phyloP scores from a whole-genome alignment of 2,797 vertebrate species.

The Xerus rutilus region DNA sequence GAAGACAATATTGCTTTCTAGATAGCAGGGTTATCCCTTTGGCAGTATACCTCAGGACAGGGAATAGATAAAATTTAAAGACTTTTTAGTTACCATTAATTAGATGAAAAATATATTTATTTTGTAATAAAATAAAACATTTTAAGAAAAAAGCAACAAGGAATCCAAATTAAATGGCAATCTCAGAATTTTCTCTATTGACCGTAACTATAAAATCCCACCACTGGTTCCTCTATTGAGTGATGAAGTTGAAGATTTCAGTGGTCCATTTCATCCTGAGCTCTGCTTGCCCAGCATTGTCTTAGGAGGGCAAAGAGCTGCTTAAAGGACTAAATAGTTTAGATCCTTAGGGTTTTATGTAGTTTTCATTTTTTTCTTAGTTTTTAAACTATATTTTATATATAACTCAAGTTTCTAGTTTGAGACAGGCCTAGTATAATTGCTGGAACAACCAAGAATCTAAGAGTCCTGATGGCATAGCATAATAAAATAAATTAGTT shows the following conservation, averaged over 20 bases:
- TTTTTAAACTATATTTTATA: not conserved
- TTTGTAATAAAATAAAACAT: constrained; percentile 69
- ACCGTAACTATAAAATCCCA: not conserved
- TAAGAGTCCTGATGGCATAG: constrained; percentile 81
- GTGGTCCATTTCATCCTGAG: not conserved
- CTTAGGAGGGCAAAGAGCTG: not conserved
- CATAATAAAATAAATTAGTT: constrained; percentile 83
- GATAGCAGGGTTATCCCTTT: not conserved
- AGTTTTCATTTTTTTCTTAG: not conserved
- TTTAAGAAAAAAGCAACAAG: constrained; percentile 7
- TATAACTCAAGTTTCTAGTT: not conserved
- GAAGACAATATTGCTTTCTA: constrained; percentile 55
- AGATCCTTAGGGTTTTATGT: not conserved
- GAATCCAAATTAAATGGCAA: not conserved
- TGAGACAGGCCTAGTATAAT: not conserved
- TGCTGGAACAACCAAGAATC: constrained; percentile 71
- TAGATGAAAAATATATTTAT: constrained; percentile 22
- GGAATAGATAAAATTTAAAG: not conserved
- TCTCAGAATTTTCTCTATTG: not conserved
- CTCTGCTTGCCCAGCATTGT: not conserved
- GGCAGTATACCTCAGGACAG: not conserved
- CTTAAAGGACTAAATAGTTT: not conserved
- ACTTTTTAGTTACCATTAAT: constrained; percentile 3
- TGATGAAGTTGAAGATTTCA: not conserved
- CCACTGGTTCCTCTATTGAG: accelerated